These are phyloP conservation scores for Ariopsis seemanni DNA, from an alignment of 2,113 vertebrate species.

Conservation along the genomic window DNA sequence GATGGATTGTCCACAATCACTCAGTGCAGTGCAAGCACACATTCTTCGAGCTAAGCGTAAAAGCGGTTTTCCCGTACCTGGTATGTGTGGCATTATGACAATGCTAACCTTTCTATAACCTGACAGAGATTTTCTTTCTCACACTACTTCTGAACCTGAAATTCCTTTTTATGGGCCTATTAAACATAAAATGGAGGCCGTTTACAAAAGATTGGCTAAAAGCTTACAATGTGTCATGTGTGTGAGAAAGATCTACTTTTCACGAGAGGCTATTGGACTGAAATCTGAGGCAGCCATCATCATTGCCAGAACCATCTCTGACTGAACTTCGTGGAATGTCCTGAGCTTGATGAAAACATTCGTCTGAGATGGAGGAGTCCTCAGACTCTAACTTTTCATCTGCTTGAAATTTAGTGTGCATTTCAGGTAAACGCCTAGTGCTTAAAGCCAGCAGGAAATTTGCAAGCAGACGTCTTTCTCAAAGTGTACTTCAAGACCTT, in stretches of 20 bases:
- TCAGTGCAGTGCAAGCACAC: slow-evolving; percentile 19
- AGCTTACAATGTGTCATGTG: not conserved
- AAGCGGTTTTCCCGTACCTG: not conserved
- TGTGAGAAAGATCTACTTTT: not conserved
- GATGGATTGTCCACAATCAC: slow-evolving; percentile 22
- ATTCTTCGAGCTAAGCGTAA: not conserved
- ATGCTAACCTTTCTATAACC: not conserved
- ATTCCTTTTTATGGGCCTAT: not conserved
- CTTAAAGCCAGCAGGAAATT: not conserved
- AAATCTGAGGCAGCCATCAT: slow-evolving; percentile 7
- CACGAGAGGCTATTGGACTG: not conserved
- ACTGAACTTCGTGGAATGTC: slow-evolving; percentile 18
- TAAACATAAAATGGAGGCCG: not conserved
- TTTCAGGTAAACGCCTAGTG: not conserved
- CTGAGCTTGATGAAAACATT: slow-evolving; percentile 18
- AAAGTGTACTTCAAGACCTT: not conserved
- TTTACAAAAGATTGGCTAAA: not conserved
- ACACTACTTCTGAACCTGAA: not conserved
- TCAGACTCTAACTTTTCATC: not conserved
- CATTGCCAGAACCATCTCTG: not conserved
- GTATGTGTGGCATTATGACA: slow-evolving; percentile 1
- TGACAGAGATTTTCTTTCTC: not conserved
- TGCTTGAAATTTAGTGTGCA: not conserved
- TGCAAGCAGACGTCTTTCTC: not conserved
- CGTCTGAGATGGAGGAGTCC: not conserved